phyloP scores from a whole-genome alignment of 2,113 vertebrate genomes.

The Ursus arctos region DNA sequence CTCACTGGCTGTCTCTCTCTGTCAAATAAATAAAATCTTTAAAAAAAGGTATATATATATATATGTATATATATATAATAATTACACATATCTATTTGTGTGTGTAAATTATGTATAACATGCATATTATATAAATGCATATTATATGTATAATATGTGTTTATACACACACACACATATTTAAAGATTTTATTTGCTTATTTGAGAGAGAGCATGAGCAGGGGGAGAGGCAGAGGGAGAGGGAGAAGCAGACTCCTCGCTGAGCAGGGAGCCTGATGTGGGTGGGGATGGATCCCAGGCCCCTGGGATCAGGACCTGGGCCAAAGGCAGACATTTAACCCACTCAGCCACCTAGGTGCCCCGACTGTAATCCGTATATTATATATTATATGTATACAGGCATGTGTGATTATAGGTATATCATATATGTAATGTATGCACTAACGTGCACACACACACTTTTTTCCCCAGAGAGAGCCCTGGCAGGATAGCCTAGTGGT shows the following conservation, averaged over 20 bases:
- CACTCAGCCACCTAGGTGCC: background rate
- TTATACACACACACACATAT: background rate
- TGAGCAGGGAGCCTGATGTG: background rate
- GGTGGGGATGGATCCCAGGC: background rate
- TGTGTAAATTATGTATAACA: background rate
- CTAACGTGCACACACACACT: rapidly evolving
- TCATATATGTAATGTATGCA: background rate
- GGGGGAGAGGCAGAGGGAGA: background rate
- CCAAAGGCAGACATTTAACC: background rate
- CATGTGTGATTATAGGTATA: background rate
- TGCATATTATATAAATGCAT: background rate
- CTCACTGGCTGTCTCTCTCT: too few species aligned
- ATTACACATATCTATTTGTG: background rate
- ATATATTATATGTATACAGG: background rate
- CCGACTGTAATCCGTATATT: background rate
- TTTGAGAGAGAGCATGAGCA: background rate
- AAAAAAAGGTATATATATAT: too few species aligned
- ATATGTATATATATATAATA: too few species aligned
- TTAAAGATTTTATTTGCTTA: too few species aligned
- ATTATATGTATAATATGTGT: background rate
- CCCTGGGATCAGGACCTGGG: background rate
- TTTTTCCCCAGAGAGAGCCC: background rate
- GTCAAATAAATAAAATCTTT: too few species aligned
- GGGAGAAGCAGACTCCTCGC: background rate
- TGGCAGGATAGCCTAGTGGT: background rate